Conservation (phyloP, 2,113 vertebrate species). For the Solenodon paradoxus region DNA sequence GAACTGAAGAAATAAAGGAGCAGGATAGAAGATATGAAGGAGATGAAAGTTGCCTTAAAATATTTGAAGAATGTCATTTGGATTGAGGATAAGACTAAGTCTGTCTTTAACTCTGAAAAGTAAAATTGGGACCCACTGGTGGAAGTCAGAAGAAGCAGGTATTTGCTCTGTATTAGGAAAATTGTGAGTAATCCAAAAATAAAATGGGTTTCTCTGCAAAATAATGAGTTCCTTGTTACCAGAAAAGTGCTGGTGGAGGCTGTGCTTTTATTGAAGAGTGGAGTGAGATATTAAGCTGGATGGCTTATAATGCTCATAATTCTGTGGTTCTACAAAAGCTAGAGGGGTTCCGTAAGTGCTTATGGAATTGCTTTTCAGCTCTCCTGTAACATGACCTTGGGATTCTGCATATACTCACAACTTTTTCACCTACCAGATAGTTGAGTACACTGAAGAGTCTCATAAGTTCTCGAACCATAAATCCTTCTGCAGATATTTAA, state of each 20-base stretch:
- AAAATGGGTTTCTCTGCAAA: conserved; percentile 17
- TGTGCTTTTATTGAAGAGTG: conserved; percentile 7
- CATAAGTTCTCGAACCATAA: neutral
- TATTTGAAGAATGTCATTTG: neutral
- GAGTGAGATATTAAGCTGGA: neutral
- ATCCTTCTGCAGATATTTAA: neutral
- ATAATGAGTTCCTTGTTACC: conserved; percentile 24
- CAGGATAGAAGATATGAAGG: neutral
- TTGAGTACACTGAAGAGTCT: neutral
- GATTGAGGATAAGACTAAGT: neutral
- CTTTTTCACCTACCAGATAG: neutral
- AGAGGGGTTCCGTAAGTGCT: neutral
- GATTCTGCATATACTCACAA: neutral
- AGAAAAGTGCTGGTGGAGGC: conserved; percentile 7
- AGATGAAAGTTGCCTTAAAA: neutral
- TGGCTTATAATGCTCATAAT: neutral
- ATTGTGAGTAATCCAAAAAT: neutral
- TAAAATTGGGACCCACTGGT: neutral
- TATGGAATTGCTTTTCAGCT: neutral
- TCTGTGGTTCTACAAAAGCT: neutral
- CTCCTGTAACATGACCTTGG: neutral
- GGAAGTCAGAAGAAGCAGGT: neutral
- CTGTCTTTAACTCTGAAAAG: neutral
- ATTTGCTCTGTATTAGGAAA: conserved; percentile 18
- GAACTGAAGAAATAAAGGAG: neutral